Evolutionary conservation across 2,113 vertebrate genomes (phyloP).

Genomic region (Todiramphus saurophagus): DNA sequence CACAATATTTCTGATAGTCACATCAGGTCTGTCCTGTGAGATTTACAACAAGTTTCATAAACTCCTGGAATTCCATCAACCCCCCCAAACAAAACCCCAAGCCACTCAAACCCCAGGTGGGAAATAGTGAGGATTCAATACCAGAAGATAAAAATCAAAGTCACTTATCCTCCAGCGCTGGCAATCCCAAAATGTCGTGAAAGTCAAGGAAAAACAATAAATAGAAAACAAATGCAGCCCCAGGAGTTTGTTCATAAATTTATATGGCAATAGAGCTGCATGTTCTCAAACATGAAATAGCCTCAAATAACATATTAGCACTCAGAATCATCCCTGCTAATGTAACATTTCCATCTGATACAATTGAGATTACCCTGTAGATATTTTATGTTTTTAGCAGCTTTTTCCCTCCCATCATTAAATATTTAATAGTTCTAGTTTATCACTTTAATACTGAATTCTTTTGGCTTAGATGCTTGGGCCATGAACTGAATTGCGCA

Average conservation of each 20-base stretch:
- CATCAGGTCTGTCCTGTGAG: neutral
- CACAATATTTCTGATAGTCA: neutral
- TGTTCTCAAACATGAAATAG: neutral
- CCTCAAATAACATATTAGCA: conserved; percentile 41
- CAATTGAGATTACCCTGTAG: conserved; percentile 34
- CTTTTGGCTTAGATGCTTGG: neutral
- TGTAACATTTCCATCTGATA: conserved; percentile 15
- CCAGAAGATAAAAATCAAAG: conserved; percentile 7
- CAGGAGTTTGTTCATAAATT: conserved; percentile 57
- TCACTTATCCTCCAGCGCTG: conserved; percentile 4
- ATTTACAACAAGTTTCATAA: neutral
- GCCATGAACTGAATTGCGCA: neutral
- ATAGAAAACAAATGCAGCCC: conserved; percentile 40
- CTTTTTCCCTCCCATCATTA: conserved; percentile 28
- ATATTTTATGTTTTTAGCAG: conserved; percentile 44
- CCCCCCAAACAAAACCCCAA: neutral
- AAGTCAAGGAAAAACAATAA: conserved; percentile 55
- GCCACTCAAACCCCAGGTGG: neutral
- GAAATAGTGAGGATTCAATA: neutral
- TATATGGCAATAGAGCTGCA: conserved; percentile 7
- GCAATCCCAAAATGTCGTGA: conserved; percentile 37
- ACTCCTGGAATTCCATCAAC: neutral
- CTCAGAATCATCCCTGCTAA: conserved; percentile 14
- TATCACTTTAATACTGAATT: conserved; percentile 53
- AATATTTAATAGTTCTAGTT: conserved; percentile 67